phyloP scores from a whole-genome alignment of 1,140 invertebrate genomes.

The Batillaria attramentaria region DNA sequence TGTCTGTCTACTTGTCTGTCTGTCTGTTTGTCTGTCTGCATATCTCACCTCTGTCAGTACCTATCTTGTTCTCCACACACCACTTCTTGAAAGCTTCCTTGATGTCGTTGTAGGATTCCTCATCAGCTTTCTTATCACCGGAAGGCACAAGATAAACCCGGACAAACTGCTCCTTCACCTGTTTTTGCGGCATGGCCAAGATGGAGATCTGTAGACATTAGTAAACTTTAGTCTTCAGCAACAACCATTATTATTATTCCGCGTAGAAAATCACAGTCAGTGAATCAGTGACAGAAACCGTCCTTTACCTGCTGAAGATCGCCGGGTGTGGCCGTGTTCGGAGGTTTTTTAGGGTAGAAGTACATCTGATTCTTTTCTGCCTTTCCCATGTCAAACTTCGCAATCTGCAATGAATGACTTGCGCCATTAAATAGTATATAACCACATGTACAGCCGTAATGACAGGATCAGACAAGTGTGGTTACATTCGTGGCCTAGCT shows the following conservation, averaged over 20 bases:
- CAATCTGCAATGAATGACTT: slow-evolving; percentile 33
- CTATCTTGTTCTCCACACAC: too few species aligned
- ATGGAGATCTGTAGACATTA: slow-evolving; percentile 1
- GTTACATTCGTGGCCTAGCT: background rate
- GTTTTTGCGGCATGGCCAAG: background rate
- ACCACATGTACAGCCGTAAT: background rate
- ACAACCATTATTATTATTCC: background rate
- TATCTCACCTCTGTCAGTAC: too few species aligned
- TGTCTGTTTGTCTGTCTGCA: too few species aligned
- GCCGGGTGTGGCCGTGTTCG: slow-evolving; percentile 37
- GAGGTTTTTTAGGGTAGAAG: slow-evolving; percentile 51
- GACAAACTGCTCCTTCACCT: slow-evolving; percentile 20
- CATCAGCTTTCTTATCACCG: too few species aligned
- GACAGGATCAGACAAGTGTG: too few species aligned
- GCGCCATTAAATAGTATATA: background rate
- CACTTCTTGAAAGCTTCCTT: too few species aligned
- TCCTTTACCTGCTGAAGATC: slow-evolving; percentile 43
- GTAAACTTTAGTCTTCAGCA: too few species aligned
- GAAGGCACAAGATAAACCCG: too few species aligned
- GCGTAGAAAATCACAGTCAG: background rate
- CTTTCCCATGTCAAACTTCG: slow-evolving; percentile 51
- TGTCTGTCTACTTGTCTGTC: too few species aligned
- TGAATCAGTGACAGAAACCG: slow-evolving; percentile 34
- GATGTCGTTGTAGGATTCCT: too few species aligned
- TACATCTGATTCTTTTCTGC: slow-evolving; percentile 53